These are phyloP conservation scores for Prinia subflava DNA, from an alignment of 2,113 vertebrate species.

Conservation along the genomic window DNA sequence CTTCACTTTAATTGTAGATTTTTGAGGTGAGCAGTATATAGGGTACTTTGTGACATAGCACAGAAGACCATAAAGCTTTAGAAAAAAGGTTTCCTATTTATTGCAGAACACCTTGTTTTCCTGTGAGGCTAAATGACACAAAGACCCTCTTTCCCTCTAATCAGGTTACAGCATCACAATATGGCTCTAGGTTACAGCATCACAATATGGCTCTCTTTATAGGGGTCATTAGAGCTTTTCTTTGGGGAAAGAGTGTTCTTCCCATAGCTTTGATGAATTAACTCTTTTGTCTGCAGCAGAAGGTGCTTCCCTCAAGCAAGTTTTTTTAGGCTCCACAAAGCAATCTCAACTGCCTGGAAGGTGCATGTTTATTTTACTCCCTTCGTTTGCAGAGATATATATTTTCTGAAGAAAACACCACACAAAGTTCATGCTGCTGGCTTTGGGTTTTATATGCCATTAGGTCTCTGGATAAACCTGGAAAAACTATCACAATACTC, in stretches of 20 bases:
- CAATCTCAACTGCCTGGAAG: neutral
- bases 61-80: slow-evolving; percentile 31
- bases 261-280: slow-evolving; percentile 31
- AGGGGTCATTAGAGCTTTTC: slow-evolving; percentile 54
- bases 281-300: slow-evolving; percentile 45
- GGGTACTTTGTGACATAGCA: neutral
- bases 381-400: neutral
- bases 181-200: slow-evolving; percentile 33
- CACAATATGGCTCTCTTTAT: slow-evolving; percentile 46
- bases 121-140: slow-evolving; percentile 5
- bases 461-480: neutral
- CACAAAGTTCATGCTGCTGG: neutral
- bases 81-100: slow-evolving; percentile 17
- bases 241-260: neutral
- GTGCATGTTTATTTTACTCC: neutral
- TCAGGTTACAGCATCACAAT: slow-evolving; percentile 42
- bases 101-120: slow-evolving; percentile 48
- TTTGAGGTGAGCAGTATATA: neutral
- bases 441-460: neutral
- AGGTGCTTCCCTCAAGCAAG: slow-evolving; percentile 27
- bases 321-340: neutral
- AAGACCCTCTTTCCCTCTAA: slow-evolving; percentile 38
- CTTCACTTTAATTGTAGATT: neutral
- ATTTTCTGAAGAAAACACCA: neutral
- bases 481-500: neutral